These are phyloP conservation scores for Amphipoea lucens DNA, from an alignment of 2,888 invertebrate species.

Conservation along the genomic window DNA sequence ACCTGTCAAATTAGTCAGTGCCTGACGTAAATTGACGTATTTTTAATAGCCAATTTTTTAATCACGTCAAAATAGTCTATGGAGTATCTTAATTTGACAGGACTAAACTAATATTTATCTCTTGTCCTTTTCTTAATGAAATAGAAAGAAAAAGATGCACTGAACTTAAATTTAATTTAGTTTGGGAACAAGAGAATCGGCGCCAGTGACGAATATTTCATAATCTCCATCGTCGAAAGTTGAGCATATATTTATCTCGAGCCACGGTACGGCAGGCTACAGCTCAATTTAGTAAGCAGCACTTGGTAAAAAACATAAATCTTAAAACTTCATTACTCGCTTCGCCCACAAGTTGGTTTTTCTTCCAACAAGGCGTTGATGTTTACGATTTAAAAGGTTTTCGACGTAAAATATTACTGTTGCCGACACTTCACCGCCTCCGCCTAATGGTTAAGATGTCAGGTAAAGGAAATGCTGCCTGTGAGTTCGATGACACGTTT, in stretches of 20 bases:
- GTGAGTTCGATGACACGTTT: slow-evolving; percentile 65
- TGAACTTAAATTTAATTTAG: too few species aligned
- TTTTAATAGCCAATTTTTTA: too few species aligned
- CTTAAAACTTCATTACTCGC: slow-evolving; percentile 85
- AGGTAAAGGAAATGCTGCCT: slow-evolving; percentile 66
- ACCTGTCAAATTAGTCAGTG: too few species aligned
- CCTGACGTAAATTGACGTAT: too few species aligned
- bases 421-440: slow-evolving; percentile 76
- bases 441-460: slow-evolving; percentile 75
- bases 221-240: slow-evolving; percentile 43
- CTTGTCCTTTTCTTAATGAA: too few species aligned
- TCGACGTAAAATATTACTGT: slow-evolving; percentile 86
- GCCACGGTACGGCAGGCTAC: slow-evolving; percentile 24
- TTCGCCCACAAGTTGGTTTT: slow-evolving; percentile 80
- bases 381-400: slow-evolving; percentile 89
- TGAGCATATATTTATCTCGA: slow-evolving; percentile 57
- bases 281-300: slow-evolving; percentile 68
- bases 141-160: too few species aligned
- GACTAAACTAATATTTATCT: too few species aligned
- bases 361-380: slow-evolving; percentile 80
- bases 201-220: slow-evolving; percentile 27
- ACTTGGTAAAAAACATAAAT: slow-evolving; percentile 82
- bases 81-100: too few species aligned
- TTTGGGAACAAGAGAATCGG: too few species aligned
- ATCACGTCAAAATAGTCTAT: too few species aligned